A percentile compares a stretch with the other conserved stretches of the same genome.
Conservation (phyloP, 2,888 invertebrate genomes). For the Yponomeuta plumbellus region DNA sequence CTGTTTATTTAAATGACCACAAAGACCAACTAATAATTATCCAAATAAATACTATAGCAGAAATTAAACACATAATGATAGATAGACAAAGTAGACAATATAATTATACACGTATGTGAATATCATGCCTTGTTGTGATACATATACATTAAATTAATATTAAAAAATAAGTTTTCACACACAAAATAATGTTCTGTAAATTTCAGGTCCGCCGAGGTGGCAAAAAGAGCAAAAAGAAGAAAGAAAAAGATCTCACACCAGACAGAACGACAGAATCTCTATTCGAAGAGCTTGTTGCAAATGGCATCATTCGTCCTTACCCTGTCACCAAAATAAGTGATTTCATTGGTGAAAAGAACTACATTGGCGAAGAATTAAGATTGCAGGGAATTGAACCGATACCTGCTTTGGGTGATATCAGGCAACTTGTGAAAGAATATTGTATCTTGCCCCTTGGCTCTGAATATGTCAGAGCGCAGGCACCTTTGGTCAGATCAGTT, state of each 20-base stretch:
- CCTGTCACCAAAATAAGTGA: conserved; percentile 80
- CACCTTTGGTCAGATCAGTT: conserved; percentile 87
- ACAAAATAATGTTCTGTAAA: too few species aligned
- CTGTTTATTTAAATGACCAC: too few species aligned
- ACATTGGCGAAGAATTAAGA: conserved; percentile 72
- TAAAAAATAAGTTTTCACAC: too few species aligned
- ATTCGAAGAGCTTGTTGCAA: conserved; percentile 92
- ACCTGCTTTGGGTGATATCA: conserved; percentile 85
- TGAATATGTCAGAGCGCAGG: conserved; percentile 79
- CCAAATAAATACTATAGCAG: neutral
- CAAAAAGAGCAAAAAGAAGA: conserved; percentile 94
- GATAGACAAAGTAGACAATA: too few species aligned
- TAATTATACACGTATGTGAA: too few species aligned
- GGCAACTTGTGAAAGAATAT: conserved; percentile 90
- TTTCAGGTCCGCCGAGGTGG: conserved; percentile 83
- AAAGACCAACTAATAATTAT: too few species aligned
- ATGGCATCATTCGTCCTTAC: conserved; percentile 91
- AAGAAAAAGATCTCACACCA: conserved; percentile 95
- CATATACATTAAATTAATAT: too few species aligned
- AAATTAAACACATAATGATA: neutral
- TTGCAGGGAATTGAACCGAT: conserved; percentile 68
- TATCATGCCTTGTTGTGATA: too few species aligned
- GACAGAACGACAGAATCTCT: conserved; percentile 93
- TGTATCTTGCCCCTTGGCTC: conserved; percentile 92
- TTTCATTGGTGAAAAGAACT: conserved; percentile 89